phyloP scores from a whole-genome alignment of 2,113 vertebrate species.

The Syngnathus scovelli region DNA sequence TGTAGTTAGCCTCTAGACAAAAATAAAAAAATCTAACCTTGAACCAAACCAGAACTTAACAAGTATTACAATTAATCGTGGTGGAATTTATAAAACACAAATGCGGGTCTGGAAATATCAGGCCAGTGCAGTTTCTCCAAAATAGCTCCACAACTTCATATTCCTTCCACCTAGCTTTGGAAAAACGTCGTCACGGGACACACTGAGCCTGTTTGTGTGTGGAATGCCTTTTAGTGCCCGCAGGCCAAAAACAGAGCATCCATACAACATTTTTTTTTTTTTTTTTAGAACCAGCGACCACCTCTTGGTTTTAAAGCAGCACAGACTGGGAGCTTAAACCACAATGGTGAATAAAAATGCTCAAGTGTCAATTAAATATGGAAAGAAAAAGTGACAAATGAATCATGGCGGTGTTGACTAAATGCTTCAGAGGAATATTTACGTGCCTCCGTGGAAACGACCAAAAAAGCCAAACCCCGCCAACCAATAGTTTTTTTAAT shows the following conservation, averaged over 20 bases:
- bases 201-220: constrained; percentile 6
- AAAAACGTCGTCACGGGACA: constrained; percentile 25
- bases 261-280: constrained; percentile 16
- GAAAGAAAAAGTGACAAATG: constrained; percentile 8
- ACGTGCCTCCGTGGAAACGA: not conserved
- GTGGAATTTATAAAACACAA: not conserved
- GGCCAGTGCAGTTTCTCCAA: not conserved
- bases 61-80: not conserved
- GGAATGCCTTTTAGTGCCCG: constrained; percentile 20
- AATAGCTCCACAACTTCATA: constrained; percentile 13
- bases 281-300: constrained; percentile 5
- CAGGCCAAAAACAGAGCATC: constrained; percentile 25
- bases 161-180: constrained; percentile 13
- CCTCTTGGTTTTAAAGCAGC: constrained; percentile 17
- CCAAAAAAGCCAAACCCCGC: not conserved
- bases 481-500: not conserved
- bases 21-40: constrained; percentile 26
- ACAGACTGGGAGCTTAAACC: constrained; percentile 15
- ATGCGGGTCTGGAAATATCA: not conserved
- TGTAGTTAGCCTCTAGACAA: constrained; percentile 33
- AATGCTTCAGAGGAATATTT: not conserved
- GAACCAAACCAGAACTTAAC: constrained; percentile 27
- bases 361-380: constrained; percentile 14
- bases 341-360: constrained; percentile 31
- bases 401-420: constrained; percentile 8